These are phyloP conservation scores for Furcula furcula DNA, from an alignment of 2,888 invertebrate genomes.

Conservation along the genomic window DNA sequence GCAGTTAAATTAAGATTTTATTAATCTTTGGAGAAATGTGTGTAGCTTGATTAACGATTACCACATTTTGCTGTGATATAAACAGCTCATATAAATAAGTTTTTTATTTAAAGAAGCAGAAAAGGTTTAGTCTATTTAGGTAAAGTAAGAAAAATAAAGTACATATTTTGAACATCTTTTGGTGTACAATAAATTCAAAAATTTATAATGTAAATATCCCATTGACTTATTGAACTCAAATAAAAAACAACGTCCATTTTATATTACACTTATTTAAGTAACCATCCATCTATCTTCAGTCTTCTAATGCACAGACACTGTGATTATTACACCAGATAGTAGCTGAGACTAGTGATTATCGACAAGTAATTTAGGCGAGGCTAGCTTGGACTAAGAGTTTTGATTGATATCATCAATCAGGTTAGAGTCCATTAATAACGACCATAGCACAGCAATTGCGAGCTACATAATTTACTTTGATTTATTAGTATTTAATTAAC, in stretches of 20 bases:
- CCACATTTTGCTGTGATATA: background rate
- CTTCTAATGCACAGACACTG: slow-evolving; percentile 6
- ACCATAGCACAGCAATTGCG: too few relatives aligned
- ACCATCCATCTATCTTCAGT: background rate
- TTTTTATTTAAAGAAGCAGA: too few relatives aligned
- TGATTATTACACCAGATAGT: slow-evolving; percentile 13
- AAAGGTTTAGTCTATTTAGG: too few relatives aligned
- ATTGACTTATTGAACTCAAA: too few relatives aligned
- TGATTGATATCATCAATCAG: slow-evolving; percentile 21
- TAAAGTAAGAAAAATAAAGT: too few relatives aligned
- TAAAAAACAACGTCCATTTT: too few relatives aligned
- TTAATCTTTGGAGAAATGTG: slow-evolving; percentile 25
- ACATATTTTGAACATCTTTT: too few relatives aligned
- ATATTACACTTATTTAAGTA: background rate
- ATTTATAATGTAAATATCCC: too few relatives aligned
- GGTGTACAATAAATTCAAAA: too few relatives aligned
- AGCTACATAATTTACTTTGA: too few relatives aligned
- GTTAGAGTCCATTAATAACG: slow-evolving; percentile 21
- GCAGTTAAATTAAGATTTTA: slow-evolving; percentile 29
- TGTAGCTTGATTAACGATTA: slow-evolving; percentile 7
- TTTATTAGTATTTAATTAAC: too few relatives aligned
- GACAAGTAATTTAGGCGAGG: slow-evolving; percentile 7
- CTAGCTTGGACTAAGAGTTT: slow-evolving; percentile 7
- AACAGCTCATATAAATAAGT: background rate
- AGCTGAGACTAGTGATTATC: slow-evolving; percentile 17